These are phyloP conservation scores for Grammomys dolichurus DNA, from an alignment of 2,113 vertebrate genomes.

Conservation along the genomic window DNA sequence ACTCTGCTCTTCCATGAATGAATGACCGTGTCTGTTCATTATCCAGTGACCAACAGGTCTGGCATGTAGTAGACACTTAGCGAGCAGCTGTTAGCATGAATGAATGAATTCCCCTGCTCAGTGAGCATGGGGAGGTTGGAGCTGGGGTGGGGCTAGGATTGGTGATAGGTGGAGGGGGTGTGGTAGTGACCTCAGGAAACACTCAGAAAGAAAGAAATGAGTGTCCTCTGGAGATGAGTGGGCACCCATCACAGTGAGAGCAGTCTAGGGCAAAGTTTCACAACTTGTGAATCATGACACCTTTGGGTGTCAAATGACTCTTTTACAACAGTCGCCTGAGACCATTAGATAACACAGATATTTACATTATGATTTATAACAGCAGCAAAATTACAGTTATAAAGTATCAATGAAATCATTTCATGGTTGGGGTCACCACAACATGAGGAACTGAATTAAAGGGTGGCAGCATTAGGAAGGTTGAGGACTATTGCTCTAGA, in stretches of 20 bases:
- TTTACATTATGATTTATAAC: neutral
- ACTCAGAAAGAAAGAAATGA: neutral
- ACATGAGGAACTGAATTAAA: neutral
- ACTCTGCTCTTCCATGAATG: neutral
- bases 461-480: neutral
- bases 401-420: neutral
- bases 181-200: neutral
- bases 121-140: neutral
- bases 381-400: neutral
- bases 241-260: neutral
- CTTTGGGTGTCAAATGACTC: neutral
- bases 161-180: rapidly evolving
- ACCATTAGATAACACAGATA: neutral
- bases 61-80: neutral
- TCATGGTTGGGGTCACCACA: neutral
- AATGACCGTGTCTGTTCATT: neutral
- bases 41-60: neutral
- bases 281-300: neutral
- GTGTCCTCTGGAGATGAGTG: neutral
- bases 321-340: neutral
- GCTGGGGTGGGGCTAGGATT: neutral
- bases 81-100: neutral
- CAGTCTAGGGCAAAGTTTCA: neutral
- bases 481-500: neutral
- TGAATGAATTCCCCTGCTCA: neutral